Base-by-base conservation (phyloP, 2,113 vertebrate genomes). In the Mesembrinibis cayennensis region DNA sequence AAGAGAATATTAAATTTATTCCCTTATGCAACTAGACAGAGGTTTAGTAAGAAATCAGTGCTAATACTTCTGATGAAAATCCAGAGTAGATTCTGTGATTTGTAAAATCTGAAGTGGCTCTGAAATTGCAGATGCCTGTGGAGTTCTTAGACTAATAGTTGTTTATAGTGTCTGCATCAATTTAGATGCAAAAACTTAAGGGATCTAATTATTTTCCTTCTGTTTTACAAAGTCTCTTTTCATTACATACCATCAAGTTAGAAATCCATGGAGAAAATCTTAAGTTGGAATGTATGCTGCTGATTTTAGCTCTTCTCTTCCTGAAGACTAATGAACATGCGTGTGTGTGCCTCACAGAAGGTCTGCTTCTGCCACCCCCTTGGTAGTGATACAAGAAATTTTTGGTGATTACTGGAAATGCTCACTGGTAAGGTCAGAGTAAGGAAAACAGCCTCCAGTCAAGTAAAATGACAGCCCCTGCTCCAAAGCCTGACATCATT, bases 21-120 rank as follows among this genome's bases (percentile, higher is more conserved):
- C 72, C 52, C 44, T 83, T 92, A 42, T 63, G 73, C 69, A 92
- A 56, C 83, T 92, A 34, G 86, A n/a, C 67, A 38, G 72, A 87
- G 47, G n/a, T 61, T 91, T 71, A 76, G 47, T 82, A 72, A 76
- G 89, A 95, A 93, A 92, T 78, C 72, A 84, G 1, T 71, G 81
- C 30, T 84, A 81, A 92, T 82, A 47, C n/a, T 89, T 82, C 59
- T 78, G n/a, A 78, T 87, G 80, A 91, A 89, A 95, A 91, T 92
- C 56, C 65, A 65, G 72, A 92, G 47, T 50, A 55, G 29, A 44
- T 73, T 92, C 72, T 89, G 47, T 87, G 77, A 95, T 92, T 96
- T 79, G 27, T 74, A 52, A 86, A 83, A 86, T 55, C n/a, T 71
- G 40, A 92, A 89, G 38, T 72, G 72, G 50, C 58, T 88, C 82